Base-by-base conservation (phyloP, 2,888 invertebrate genomes). In the Sinohyriopsis cumingii region DNA sequence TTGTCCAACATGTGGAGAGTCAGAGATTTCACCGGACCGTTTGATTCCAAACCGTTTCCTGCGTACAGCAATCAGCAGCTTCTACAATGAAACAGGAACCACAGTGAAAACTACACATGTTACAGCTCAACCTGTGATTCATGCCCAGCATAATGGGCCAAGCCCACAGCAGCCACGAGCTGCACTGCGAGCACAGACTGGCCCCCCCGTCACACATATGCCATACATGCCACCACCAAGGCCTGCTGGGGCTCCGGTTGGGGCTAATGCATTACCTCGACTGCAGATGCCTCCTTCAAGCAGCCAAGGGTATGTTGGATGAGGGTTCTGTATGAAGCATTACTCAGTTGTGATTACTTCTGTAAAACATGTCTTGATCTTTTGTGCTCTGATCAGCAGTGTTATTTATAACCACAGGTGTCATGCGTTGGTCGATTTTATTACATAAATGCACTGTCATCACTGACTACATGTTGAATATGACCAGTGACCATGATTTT, bases 1-100 rank as follows among this genome's bases (percentile, higher is more conserved):
- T 88, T 98, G 98, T 90, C 98, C 98, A 0, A 95, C 96, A 84
- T 98, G 98, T 88, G 94, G 95, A 71, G 96, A 97, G 88, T 95
- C 95, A 84, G 96, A 96, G 84, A 95, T 97, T 62, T 95, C 96
- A 0, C 98, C 98, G 0, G 96, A 95, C 63, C 96, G 95, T 1
- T 92, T 98, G 59, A 97, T 98, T 82, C 97, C 98, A 4, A 98
- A 97, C 89, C 93, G 84, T 82, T 97, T 95, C 91, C 91, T 98
- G 72, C 92, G 98, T 62, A 96, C 94, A 83, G 95, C 96, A 1
- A 97, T 98, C 1, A 94, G 94, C 68, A 94, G 95, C 82, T 98
- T 97, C 89, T 95, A 95, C 83, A 97, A 96, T 90, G 95, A 96
- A 85, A 96, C 96, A 1, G 97, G 97, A 0, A 97, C 96, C 89